These are phyloP conservation scores for Myotis planiceps DNA, from an alignment of 2,797 vertebrate species.

Conservation along the genomic window DNA sequence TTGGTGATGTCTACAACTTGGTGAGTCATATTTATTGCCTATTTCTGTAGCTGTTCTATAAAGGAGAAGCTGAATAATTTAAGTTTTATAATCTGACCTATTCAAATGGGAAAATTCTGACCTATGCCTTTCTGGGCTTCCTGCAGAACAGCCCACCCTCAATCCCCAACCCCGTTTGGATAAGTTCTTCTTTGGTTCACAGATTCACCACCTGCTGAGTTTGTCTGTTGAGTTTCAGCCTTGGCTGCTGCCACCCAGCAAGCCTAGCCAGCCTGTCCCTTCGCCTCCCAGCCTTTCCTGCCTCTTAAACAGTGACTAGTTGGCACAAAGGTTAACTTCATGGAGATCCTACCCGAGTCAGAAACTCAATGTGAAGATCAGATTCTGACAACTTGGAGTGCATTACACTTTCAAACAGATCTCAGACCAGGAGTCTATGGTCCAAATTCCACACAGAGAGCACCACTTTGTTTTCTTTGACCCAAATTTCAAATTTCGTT, in stretches of 20 bases:
- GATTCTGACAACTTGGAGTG: neutral
- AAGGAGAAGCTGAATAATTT: neutral
- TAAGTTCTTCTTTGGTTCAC: conserved; percentile 56
- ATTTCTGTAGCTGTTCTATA: neutral
- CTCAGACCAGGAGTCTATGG: neutral
- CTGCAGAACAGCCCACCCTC: neutral
- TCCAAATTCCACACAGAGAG: neutral
- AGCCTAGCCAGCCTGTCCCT: neutral
- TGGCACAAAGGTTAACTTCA: neutral
- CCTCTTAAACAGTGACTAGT: neutral
- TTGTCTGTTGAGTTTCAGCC: neutral
- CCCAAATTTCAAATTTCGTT: conserved; percentile 22
- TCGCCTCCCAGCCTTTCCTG: neutral
- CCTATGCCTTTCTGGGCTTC: neutral
- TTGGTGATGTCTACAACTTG: neutral
- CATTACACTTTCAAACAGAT: neutral
- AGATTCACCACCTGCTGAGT: conserved; percentile 61
- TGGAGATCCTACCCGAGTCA: neutral
- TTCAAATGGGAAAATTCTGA: conserved; percentile 44
- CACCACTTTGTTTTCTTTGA: neutral
- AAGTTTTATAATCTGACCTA: neutral
- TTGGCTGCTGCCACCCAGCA: neutral
- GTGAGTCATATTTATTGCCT: neutral
- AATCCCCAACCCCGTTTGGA: neutral
- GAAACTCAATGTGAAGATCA: conserved; percentile 31